These are phyloP conservation scores for Illadopsis cleaveri DNA, from an alignment of 2,113 vertebrate species.

Conservation along the genomic window DNA sequence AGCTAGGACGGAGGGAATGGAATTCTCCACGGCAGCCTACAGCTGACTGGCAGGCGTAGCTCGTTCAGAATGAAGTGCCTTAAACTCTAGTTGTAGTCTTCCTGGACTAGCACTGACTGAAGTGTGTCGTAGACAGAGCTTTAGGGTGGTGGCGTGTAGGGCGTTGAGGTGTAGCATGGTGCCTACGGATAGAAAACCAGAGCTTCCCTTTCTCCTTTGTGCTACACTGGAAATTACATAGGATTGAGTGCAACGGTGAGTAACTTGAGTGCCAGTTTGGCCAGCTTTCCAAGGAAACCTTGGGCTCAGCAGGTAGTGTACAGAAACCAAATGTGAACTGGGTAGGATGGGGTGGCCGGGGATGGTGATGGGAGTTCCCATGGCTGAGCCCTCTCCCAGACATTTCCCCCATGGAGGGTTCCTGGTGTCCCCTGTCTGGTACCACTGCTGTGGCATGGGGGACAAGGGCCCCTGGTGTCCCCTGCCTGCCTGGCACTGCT, in stretches of 20 bases:
- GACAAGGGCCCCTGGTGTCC: too few relatives aligned
- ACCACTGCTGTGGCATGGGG: too few relatives aligned
- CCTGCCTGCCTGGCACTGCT: too few relatives aligned
- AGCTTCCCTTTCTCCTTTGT: constrained; percentile 72
- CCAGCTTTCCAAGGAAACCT: constrained; percentile 40
- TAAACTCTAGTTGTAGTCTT: constrained; percentile 80
- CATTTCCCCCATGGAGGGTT: background rate
- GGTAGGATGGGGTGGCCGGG: background rate
- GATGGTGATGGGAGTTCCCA: background rate
- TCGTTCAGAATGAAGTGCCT: constrained; percentile 87
- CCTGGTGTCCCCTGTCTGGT: too few relatives aligned
- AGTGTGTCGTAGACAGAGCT: constrained; percentile 65
- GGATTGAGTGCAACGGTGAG: constrained; percentile 38
- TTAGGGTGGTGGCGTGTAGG: constrained; percentile 19
- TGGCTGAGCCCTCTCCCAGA: background rate
- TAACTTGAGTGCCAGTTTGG: constrained; percentile 66
- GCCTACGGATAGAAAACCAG: constrained; percentile 61
- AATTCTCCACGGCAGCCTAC: constrained; percentile 64
- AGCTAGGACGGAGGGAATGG: constrained; percentile 55
- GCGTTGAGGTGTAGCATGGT: constrained; percentile 34
- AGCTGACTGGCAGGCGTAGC: constrained; percentile 57
- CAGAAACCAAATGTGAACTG: constrained; percentile 59
- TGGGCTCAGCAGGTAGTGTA: constrained; percentile 7
- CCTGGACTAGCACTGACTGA: constrained; percentile 82
- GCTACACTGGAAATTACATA: constrained; percentile 60